Conservation (phyloP, 2,797 vertebrate genomes). For the Acanthurus lineatus region DNA sequence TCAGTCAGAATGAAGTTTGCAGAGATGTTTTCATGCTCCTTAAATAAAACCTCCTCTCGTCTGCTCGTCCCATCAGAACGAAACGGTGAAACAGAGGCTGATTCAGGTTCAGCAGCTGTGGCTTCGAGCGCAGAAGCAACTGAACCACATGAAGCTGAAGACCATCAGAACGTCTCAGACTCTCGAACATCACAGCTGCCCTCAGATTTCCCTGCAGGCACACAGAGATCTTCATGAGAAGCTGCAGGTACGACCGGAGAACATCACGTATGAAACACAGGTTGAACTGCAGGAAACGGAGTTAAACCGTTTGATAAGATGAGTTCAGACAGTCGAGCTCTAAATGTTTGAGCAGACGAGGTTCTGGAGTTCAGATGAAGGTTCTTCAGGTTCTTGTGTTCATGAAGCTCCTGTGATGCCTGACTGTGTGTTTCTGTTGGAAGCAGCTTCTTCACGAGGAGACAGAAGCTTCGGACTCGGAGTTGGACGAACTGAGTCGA, state of each 20-base stretch:
- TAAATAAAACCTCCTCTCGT: background rate
- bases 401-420: background rate
- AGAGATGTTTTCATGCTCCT: too few species aligned
- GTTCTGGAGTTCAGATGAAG: too few species aligned
- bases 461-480: conserved; percentile 74
- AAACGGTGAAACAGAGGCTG: conserved; percentile 68
- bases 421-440: background rate
- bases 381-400: background rate
- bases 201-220: conserved; percentile 77
- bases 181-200: conserved; percentile 72
- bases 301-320: too few species aligned
- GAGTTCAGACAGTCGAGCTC: too few species aligned
- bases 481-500: conserved; percentile 75
- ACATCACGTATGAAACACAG: too few species aligned
- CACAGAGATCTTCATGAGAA: conserved; percentile 75
- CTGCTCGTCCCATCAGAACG: background rate
- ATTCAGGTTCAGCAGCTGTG: conserved; percentile 80
- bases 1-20: too few species aligned
- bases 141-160: conserved; percentile 69
- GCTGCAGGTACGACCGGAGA: conserved; percentile 87
- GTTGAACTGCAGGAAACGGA: too few species aligned
- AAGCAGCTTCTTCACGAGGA: conserved; percentile 86
- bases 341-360: too few species aligned
- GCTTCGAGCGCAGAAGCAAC: conserved; percentile 78
- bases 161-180: conserved; percentile 77